Conservation (phyloP, 2,113 vertebrate species). For the Pterocles burchelli region DNA sequence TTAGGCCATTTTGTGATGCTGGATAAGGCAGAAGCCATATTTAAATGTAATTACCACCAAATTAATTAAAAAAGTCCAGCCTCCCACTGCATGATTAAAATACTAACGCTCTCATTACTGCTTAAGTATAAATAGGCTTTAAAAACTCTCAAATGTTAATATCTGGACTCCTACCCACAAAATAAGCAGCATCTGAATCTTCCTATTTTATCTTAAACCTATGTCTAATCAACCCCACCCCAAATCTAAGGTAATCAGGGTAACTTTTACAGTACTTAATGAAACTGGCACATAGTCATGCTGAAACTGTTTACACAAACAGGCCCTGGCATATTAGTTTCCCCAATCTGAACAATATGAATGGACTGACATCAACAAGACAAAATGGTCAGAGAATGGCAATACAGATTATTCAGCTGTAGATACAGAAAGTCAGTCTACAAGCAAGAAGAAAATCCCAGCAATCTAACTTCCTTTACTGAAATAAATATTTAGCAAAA, state of each 20-base stretch:
- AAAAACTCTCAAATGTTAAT: accelerated
- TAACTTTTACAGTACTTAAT: neutral
- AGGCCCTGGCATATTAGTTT: neutral
- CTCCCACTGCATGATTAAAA: neutral
- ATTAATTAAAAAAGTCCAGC: neutral
- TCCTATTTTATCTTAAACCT: neutral
- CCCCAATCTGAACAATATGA: neutral
- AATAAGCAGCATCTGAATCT: neutral
- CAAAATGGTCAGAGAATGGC: neutral
- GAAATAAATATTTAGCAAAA: neutral
- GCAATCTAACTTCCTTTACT: neutral
- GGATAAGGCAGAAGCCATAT: neutral
- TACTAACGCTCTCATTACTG: neutral
- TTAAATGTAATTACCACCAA: neutral
- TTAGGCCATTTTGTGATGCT: neutral
- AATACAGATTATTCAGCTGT: neutral
- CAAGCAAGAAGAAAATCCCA: neutral
- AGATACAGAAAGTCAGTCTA: neutral
- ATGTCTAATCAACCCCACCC: neutral
- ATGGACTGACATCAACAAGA: neutral
- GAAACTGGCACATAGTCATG: neutral
- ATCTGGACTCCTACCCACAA: neutral
- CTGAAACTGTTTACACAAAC: neutral
- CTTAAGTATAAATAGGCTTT: neutral
- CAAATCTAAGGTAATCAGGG: neutral